These are phyloP conservation scores for Ondatra zibethicus DNA, from an alignment of 2,113 vertebrate species.

Conservation along the genomic window DNA sequence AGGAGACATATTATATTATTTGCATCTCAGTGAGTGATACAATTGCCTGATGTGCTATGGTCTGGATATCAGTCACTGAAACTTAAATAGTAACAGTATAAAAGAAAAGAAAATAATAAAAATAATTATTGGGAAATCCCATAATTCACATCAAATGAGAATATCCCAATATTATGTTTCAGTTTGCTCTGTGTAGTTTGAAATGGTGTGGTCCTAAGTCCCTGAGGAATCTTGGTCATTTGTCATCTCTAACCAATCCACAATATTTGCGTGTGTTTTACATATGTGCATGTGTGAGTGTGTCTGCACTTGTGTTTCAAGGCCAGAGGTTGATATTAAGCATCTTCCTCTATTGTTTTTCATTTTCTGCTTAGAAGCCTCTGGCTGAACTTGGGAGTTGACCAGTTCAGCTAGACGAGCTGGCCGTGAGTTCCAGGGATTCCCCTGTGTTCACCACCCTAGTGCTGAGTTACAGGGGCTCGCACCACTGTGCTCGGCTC, in stretches of 20 bases:
- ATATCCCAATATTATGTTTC: conserved; percentile 82
- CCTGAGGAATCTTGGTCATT: conserved; percentile 87
- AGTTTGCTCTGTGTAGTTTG: conserved; percentile 93
- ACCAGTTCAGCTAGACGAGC: not conserved
- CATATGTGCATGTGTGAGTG: not conserved
- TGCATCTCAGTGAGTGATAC: not conserved
- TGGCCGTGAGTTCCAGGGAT: not conserved
- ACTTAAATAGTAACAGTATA: no score
- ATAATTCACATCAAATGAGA: conserved; percentile 16
- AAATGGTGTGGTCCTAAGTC: conserved; percentile 90
- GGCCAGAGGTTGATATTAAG: not conserved
- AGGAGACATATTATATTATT: not conserved
- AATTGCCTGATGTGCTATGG: not conserved
- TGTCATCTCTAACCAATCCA: conserved; percentile 89
- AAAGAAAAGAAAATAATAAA: not conserved
- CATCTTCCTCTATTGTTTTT: not conserved
- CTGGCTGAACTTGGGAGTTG: not conserved
- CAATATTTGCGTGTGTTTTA: conserved; percentile 32
- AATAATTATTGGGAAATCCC: not conserved
- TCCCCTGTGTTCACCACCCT: not conserved
- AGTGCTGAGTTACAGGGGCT: no score
- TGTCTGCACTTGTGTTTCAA: no score
- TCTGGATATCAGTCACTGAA: not conserved
- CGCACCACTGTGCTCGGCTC: no score
- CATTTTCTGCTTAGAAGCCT: not conserved